Conservation (phyloP, 2,888 invertebrate species). For the Melanostoma mellinum region DNA sequence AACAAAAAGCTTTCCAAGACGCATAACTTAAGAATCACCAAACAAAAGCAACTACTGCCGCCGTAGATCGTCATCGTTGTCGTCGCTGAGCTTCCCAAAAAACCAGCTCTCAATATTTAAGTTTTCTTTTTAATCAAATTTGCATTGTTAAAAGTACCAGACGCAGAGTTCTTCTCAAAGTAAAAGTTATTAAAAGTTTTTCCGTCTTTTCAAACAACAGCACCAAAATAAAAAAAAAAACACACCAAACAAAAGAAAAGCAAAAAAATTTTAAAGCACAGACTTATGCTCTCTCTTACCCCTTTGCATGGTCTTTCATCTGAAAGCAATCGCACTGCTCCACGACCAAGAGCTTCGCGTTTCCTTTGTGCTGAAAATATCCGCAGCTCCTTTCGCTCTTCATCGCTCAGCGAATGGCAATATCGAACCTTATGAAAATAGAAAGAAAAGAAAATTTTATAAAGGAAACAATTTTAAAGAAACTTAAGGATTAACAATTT, state of each 20-base stretch:
- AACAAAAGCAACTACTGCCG: slow-evolving; percentile 15
- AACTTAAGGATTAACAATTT: slow-evolving; percentile 63
- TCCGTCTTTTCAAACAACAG: slow-evolving; percentile 38
- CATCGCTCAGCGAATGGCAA: slow-evolving; percentile 95
- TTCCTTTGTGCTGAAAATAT: slow-evolving; percentile 97
- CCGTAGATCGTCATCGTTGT: background rate
- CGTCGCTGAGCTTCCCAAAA: slow-evolving; percentile 4
- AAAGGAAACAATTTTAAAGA: slow-evolving; percentile 24
- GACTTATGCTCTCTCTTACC: slow-evolving; percentile 84
- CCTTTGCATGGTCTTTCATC: slow-evolving; percentile 89
- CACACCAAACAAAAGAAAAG: slow-evolving; percentile 41
- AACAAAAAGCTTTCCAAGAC: background rate
- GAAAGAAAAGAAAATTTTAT: slow-evolving; percentile 24
- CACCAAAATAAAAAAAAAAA: slow-evolving; percentile 8
- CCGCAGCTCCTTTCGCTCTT: slow-evolving; percentile 95
- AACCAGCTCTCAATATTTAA: slow-evolving; percentile 52
- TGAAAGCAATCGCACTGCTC: slow-evolving; percentile 92
- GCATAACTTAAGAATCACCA: slow-evolving; percentile 16
- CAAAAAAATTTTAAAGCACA: slow-evolving; percentile 22
- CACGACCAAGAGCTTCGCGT: slow-evolving; percentile 95
- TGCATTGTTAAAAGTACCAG: slow-evolving; percentile 64
- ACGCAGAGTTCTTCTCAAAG: slow-evolving; percentile 31
- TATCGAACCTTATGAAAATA: slow-evolving; percentile 88
- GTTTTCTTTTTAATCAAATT: slow-evolving; percentile 71
- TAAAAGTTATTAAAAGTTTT: slow-evolving; percentile 70